phyloP scores from a whole-genome alignment of 2,113 vertebrate genomes.

The Rattus rattus region DNA sequence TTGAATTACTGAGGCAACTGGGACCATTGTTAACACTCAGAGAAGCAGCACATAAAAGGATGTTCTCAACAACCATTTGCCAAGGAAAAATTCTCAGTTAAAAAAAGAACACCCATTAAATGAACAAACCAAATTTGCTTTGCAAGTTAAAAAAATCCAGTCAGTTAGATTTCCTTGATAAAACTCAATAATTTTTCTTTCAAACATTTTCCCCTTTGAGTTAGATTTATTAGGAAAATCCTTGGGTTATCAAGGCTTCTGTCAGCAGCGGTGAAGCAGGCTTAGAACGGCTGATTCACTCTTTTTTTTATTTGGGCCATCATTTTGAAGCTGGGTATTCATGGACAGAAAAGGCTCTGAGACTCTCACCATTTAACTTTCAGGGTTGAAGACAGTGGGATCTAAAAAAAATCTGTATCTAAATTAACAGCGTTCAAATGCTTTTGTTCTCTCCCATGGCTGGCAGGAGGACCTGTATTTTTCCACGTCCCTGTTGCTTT shows the following conservation, averaged over 20 bases:
- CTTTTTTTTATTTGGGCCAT: neutral
- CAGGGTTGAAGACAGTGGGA: neutral
- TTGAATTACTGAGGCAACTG: neutral
- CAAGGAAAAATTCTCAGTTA: constrained; percentile 46
- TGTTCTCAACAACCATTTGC: constrained; percentile 64
- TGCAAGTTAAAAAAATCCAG: constrained; percentile 56
- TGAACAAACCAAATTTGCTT: constrained; percentile 39
- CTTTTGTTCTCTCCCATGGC: neutral
- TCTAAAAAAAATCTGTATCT: rapidly evolving
- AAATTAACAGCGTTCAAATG: rapidly evolving
- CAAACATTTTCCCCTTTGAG: neutral
- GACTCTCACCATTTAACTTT: constrained; percentile 6
- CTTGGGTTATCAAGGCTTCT: neutral
- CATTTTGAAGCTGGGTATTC: neutral
- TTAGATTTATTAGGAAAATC: neutral
- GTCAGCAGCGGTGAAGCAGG: constrained; percentile 14
- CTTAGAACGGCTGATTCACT: constrained; percentile 8
- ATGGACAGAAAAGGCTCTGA: neutral
- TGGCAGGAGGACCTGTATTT: neutral
- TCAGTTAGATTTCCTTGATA: constrained; percentile 63
- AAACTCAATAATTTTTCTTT: constrained; percentile 70
- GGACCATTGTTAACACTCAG: constrained; percentile 70
- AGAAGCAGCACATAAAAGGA: constrained; percentile 55
- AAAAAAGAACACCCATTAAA: constrained; percentile 65
- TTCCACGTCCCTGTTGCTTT: constrained; percentile 26